Percentiles rank a stretch among this genome's conserved stretches.
phyloP scores from a whole-genome alignment of 2,888 invertebrate genomes.

The Dynastes hyllus region DNA sequence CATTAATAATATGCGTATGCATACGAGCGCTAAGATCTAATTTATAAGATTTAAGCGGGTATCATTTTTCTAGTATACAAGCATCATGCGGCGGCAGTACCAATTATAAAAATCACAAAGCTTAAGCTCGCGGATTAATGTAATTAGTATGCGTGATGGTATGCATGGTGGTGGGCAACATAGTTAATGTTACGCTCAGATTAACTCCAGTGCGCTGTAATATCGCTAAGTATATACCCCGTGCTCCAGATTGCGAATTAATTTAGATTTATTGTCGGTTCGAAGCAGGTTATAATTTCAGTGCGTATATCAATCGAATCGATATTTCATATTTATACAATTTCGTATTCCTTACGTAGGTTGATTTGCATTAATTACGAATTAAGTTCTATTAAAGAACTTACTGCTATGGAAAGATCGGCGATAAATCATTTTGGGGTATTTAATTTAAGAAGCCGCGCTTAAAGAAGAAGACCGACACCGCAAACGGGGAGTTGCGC shows the following conservation, averaged over 20 bases:
- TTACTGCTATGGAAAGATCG: slow-evolving; percentile 43
- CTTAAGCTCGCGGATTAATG: slow-evolving; percentile 23
- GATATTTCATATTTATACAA: slow-evolving; percentile 39
- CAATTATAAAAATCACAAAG: slow-evolving; percentile 23
- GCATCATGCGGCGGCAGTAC: slow-evolving; percentile 16
- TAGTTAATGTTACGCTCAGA: slow-evolving; percentile 19
- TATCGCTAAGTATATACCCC: slow-evolving; percentile 31
- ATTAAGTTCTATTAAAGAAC: slow-evolving; percentile 47
- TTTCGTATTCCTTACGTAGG: slow-evolving; percentile 45
- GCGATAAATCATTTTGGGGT: slow-evolving; percentile 39
- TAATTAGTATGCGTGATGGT: slow-evolving; percentile 18
- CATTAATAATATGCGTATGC: slow-evolving; percentile 34
- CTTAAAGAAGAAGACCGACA: neutral
- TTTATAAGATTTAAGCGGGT: slow-evolving; percentile 14
- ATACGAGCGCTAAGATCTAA: neutral
- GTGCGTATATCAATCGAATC: slow-evolving; percentile 47
- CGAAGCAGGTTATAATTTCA: slow-evolving; percentile 52
- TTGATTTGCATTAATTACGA: slow-evolving; percentile 52
- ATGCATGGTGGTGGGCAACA: slow-evolving; percentile 7
- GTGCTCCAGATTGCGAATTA: slow-evolving; percentile 41
- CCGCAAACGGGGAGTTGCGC: slow-evolving; percentile 4
- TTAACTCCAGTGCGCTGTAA: slow-evolving; percentile 28
- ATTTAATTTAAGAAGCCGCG: slow-evolving; percentile 42
- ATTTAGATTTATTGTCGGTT: slow-evolving; percentile 50
- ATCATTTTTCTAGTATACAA: neutral